Evolutionary conservation across 2,888 invertebrate genomes (phyloP), one percentile per base, ranked within the genome.

Genomic region (Ectemnius lituratus): DNA sequence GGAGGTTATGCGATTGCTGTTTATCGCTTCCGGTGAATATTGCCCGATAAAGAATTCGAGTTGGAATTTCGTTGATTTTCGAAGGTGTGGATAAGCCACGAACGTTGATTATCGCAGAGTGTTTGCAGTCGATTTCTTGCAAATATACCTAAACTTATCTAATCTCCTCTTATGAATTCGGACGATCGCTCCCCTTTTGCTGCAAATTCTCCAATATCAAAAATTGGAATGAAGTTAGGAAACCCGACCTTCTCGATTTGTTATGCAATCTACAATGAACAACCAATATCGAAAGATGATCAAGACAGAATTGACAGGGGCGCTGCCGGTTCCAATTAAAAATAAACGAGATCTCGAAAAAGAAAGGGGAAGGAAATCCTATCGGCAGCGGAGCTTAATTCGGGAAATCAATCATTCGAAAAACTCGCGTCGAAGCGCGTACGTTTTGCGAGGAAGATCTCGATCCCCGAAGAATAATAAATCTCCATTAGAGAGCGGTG

Each of bases 71-170:
- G 37, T 11, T 37, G 37, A 37, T 37, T 37, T 37, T 37, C 28
- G 28, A n/a, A n/a, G 59, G 14, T 13, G n/a, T 3, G n/a, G n/a
- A 16, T 4, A 11, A 3, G 5, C 37, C n/a, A 60, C 6, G 28
- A 60, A 37, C 14, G n/a, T 27, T 6, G 5, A 45, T 23, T 14
- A 64, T 37, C 27, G 60, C 6, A 11, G 4, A 62, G 11, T 80
- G 73, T 83, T 76, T 69, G 14, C 23, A 18, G 3, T 60, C n/a
- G 58, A 73, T 66, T 70, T 49, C 28, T 74, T 70, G 76, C 76
- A 73, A 74, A 80, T 78, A 72, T 57, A 46, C 58, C 52, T 28
- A 69, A 73, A 75, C 76, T 75, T 76, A 82, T 82, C 81, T 82
- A 83, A 81, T 82, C 81, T 79, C 2, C 6, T 16, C 4, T 1